These are phyloP conservation scores for Heliothis subflexa DNA, from an alignment of 1,140 invertebrate genomes.

Conservation along the genomic window DNA sequence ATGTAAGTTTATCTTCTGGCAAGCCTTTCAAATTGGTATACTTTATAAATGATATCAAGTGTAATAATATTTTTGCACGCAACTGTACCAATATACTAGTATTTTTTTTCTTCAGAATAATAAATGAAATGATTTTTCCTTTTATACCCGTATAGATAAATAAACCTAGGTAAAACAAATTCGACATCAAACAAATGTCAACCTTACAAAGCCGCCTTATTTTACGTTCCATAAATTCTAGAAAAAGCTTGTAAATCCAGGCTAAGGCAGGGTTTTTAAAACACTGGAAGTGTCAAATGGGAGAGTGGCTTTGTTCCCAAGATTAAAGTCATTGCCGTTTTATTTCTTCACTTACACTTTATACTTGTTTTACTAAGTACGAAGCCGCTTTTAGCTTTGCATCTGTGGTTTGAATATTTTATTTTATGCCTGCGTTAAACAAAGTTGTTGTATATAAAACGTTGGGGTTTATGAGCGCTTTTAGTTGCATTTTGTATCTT, in stretches of 20 bases:
- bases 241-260: background rate
- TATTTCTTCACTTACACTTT: slow-evolving; percentile 1
- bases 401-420: background rate
- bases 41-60: no score
- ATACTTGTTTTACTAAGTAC: background rate
- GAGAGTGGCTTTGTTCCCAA: background rate
- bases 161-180: no score
- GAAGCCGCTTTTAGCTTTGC: background rate
- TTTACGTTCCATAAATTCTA: background rate
- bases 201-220: background rate
- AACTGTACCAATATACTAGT: no score
- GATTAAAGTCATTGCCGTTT: slow-evolving; percentile 5
- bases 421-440: slow-evolving; percentile 11
- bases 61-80: no score
- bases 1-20: no score
- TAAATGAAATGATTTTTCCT: no score
- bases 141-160: no score
- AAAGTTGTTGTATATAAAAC: background rate
- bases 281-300: slow-evolving; percentile 12
- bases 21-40: no score
- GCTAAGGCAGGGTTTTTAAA: background rate
- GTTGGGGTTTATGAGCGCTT: background rate
- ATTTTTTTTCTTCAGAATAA: no score
- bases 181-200: no score
- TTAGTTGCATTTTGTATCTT: background rate